Conservation (phyloP, 2,888 invertebrate species). For the Myopa testacea region DNA sequence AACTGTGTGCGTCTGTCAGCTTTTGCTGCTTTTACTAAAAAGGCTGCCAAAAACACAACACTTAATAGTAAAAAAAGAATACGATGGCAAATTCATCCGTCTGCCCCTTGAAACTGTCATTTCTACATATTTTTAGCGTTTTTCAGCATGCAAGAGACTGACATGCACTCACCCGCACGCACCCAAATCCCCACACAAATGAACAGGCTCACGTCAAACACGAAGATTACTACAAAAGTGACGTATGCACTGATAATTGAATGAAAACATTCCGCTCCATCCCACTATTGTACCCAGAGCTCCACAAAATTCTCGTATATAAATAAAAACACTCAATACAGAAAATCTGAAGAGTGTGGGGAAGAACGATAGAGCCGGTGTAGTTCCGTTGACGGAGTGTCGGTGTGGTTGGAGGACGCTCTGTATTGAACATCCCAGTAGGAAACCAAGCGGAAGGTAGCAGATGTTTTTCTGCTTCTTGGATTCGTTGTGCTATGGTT, state of each 20-base stretch:
- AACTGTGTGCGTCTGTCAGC: no score
- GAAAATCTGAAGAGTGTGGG: neutral
- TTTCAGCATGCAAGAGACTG: constrained; percentile 15
- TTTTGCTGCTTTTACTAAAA: neutral
- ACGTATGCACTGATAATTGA: constrained; percentile 48
- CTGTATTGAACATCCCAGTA: neutral
- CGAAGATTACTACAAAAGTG: constrained; percentile 46
- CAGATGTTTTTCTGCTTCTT: constrained; percentile 23
- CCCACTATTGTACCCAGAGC: neutral
- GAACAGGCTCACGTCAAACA: neutral
- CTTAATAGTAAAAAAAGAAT: constrained; percentile 1
- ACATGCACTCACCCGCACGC: neutral
- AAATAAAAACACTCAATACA: neutral
- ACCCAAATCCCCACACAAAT: constrained; percentile 6
- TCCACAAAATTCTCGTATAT: neutral
- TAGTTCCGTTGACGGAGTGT: neutral
- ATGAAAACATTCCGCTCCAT: constrained; percentile 37
- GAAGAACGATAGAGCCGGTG: neutral
- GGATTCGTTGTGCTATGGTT: neutral
- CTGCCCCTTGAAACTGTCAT: constrained; percentile 10
- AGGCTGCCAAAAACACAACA: constrained; percentile 21
- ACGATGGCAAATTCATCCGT: neutral
- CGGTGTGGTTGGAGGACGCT: neutral
- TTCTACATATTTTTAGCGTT: constrained; percentile 11
- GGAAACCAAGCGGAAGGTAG: constrained; percentile 10